Evolutionary conservation across 1,140 invertebrate genomes (phyloP).

Genomic region (Heterodera schachtii): DNA sequence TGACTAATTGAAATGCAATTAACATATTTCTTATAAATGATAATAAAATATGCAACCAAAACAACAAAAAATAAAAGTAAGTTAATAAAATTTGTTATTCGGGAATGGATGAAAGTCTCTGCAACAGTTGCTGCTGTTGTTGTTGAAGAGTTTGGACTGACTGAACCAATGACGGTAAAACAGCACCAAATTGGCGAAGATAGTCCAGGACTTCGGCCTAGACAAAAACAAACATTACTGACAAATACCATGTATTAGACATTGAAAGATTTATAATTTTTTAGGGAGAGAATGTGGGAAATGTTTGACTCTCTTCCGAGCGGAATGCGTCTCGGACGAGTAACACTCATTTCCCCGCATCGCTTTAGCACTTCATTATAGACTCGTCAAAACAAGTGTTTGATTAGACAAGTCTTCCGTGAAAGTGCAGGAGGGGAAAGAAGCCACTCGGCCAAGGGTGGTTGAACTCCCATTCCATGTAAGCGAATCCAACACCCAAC

Average conservation of each 20-base stretch:
- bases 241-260: background rate
- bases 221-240: conserved; percentile 6
- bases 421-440: conserved; percentile 6
- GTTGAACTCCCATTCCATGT: background rate
- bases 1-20: no score
- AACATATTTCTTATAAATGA: no score
- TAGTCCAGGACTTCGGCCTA: conserved; percentile 32
- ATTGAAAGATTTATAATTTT: background rate
- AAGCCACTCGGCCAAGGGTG: background rate
- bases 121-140: background rate
- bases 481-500: background rate
- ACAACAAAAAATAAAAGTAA: background rate
- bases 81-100: background rate
- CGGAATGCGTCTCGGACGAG: background rate
- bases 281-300: conserved; percentile 12
- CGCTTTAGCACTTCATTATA: conserved; percentile 7
- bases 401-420: conserved; percentile 21
- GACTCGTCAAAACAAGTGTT: no score
- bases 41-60: no score
- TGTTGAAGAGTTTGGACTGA: conserved; percentile 21
- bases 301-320: conserved; percentile 22
- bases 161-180: conserved; percentile 18
- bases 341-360: conserved; percentile 11
- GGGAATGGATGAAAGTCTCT: background rate
- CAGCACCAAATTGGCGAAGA: conserved; percentile 29